Base-by-base conservation (phyloP, 2,113 vertebrate genomes). In the Polypterus senegalus region DNA sequence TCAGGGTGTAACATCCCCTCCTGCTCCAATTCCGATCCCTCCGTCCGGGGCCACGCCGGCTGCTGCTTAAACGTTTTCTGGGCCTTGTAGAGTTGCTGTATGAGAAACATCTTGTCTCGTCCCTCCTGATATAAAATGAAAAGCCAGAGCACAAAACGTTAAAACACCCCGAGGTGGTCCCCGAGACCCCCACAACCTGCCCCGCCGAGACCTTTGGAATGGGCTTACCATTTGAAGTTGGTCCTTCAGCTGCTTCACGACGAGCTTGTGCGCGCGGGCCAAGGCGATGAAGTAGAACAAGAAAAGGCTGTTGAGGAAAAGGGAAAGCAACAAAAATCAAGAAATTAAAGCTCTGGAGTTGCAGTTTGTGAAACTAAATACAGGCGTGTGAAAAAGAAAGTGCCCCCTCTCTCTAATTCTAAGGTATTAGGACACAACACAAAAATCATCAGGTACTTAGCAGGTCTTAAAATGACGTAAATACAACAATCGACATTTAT, bases 201-300 rank as follows among this genome's bases (percentile, higher is more conserved):
- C 27, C 10, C 1, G 9, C 10, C 6, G 10, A 27, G 27, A 27
- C 27, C 27, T 27, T 2, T 27, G 27, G 2, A 11, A 6, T 4
- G 43, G n/a, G 72, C 91, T 84, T 74, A 99, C 96, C 92, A 92
- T 77, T 47, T 57, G 78, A 46, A 99, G 82, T 59, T 98, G 93
- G 8, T 97, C 89, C 66, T 85, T 83, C 7, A 98, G 85, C 62
- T 92, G 92, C 9, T 83, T 66, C 3, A 97, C 86, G 48, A 93
- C 89, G 11, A 63, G 86, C 67, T 92, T 93, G 75, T 99, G 91
- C 11, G 93, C 96, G 74, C 87, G 82, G 4, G 93, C 92, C 51
- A 98, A 70, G 3, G 96, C 96, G 3, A 97, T 88, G 65, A 91
- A 76, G 70, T 97, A 99, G 71, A 95, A 92, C 92, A 98, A 91